Percentiles rank a stretch among this genome's conserved stretches.
Conservation (phyloP, 2,113 vertebrate species). For the Eptatretus burgeri region DNA sequence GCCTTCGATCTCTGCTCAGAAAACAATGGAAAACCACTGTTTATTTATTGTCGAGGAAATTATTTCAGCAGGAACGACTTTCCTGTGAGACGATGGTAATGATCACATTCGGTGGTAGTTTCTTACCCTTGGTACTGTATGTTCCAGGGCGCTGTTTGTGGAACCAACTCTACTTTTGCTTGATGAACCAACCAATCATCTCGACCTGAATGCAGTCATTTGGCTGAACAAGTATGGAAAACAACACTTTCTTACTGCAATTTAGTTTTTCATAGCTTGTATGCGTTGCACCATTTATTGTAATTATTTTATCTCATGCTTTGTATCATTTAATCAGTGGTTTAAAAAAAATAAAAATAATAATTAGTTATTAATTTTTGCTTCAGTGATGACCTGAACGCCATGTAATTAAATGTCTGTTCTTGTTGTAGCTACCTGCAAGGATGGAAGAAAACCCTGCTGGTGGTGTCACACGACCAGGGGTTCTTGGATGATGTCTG, state of each 20-base stretch:
- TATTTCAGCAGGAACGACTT: not conserved
- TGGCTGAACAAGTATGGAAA: constrained; percentile 61
- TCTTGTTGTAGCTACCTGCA: constrained; percentile 34
- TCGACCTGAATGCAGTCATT: constrained; percentile 74
- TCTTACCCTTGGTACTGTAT: too few species aligned
- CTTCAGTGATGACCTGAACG: not conserved
- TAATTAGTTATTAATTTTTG: too few species aligned
- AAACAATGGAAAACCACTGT: too few species aligned
- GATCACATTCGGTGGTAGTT: too few species aligned
- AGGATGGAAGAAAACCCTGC: constrained; percentile 58
- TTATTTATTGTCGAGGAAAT: not conserved
- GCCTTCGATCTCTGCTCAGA: too few species aligned
- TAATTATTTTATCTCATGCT: too few species aligned
- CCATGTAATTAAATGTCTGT: not conserved
- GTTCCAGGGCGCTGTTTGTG: constrained; percentile 50
- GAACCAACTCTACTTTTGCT: constrained; percentile 63
- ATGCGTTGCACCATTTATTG: too few species aligned
- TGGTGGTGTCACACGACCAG: constrained; percentile 71
- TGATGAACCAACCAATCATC: constrained; percentile 69
- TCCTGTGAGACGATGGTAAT: not conserved
- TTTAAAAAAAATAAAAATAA: too few species aligned
- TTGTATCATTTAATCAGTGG: too few species aligned
- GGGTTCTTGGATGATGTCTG: constrained; percentile 71
- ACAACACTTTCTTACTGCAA: not conserved
- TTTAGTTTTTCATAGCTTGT: too few species aligned